Base-by-base conservation (phyloP, 2,113 vertebrate genomes). In the Myrmophylax atrothorax region DNA sequence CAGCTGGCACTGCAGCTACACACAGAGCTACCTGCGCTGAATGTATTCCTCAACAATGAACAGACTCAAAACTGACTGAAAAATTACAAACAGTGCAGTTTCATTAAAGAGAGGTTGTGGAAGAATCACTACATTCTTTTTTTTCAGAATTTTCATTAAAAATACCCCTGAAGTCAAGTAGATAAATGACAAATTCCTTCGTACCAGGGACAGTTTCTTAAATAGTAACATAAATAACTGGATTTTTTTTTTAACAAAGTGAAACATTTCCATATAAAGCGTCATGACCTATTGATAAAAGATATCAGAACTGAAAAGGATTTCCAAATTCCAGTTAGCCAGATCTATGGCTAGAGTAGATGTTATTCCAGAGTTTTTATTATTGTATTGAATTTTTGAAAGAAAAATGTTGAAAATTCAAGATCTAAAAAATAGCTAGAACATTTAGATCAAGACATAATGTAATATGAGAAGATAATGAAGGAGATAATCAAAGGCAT, bases 11-110 rank as follows among this genome's bases (percentile, higher is more conserved):
- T 55, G 40, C n/a, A 40, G 19, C 33, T 68, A 55, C 55, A 55
- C 60, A 47, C 40, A 0, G 0, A 76, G 47, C 11, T 33, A 47
- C 49, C 55, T 62, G 55, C 9, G 14, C 55, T 10, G 2, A 42
- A 35, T 35, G 7, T 31, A 16, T 19, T 49, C n/a, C n/a, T 35
- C 52, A 42, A 26, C 12, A 47, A 35, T 0, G 0, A 68, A 44
- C 14, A 49, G 7, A 24, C 3, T 12, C 50, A 67, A 70, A 76
- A 29, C 28, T 56, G 55, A 46, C 2, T 79, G 25, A 5, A 94
- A 88, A 80, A 35, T 33, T 77, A 46, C 35, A 82, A 94, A 25
- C 2, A 56, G n/a, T 50, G 14, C 1, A 18, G 26, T 85, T 81
- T 62, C 19, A 42, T 18, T 56, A 50, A 73, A 37, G 20, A 56